Evolutionary conservation across 2,888 invertebrate genomes (phyloP).

Genomic region (Aleiodes testaceus): DNA sequence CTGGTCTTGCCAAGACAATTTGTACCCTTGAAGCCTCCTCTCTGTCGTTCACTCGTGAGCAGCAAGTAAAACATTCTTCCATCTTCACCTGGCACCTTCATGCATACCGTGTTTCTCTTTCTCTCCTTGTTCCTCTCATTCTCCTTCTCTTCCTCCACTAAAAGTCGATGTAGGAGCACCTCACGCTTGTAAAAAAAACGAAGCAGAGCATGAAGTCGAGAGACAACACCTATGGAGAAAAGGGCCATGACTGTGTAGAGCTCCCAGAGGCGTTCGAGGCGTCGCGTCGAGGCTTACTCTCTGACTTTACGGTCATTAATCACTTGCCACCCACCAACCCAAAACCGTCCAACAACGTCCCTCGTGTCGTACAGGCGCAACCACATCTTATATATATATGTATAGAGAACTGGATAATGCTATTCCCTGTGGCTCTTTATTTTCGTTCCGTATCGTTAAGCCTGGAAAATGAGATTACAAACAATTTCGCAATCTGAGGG

Average conservation of each 20-base stretch:
- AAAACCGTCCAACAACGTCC: conserved; percentile 50
- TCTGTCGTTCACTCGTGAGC: conserved; percentile 61
- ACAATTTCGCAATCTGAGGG: conserved; percentile 66
- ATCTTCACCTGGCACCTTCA: conserved; percentile 17
- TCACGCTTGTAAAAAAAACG: conserved; percentile 35
- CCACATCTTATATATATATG: conserved; percentile 10
- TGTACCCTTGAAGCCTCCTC: conserved; percentile 64
- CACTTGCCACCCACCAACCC: conserved; percentile 57
- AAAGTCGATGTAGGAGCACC: conserved; percentile 15
- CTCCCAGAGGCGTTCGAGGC: conserved; percentile 52
- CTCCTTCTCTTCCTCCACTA: conserved; percentile 23
- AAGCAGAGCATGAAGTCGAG: conserved; percentile 28
- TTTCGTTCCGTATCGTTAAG: conserved; percentile 9
- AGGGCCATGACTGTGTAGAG: conserved; percentile 32
- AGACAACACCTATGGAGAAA: conserved; percentile 36
- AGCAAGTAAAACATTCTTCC: conserved; percentile 59
- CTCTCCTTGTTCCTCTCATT: conserved; percentile 12
- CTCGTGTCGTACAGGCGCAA: conserved; percentile 47
- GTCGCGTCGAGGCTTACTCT: conserved; percentile 61
- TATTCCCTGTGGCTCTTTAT: conserved; percentile 17
- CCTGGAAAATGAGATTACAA: conserved; percentile 39
- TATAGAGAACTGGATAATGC: background rate
- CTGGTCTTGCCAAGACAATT: conserved; percentile 64
- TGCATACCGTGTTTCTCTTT: conserved; percentile 17
- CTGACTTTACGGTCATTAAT: conserved; percentile 66